Evolutionary conservation across 2,113 vertebrate species (phyloP).

Genomic region (Haplochromis burtoni): DNA sequence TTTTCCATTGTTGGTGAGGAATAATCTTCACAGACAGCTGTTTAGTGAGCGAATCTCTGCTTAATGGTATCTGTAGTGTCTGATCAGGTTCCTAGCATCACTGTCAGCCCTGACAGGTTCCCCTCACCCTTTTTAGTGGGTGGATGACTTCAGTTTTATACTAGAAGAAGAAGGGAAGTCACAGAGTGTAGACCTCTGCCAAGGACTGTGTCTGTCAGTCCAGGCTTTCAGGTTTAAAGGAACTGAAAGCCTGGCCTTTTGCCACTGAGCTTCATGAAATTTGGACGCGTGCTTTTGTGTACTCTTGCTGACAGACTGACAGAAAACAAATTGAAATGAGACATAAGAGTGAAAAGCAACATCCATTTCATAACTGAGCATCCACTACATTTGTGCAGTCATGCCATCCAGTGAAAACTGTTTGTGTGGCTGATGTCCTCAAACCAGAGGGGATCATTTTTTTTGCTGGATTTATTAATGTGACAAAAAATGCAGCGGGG

Average conservation of each 20-base stretch:
- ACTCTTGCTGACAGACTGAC: not conserved
- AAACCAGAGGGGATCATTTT: not conserved
- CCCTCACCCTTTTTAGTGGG: not conserved
- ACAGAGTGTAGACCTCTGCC: not conserved
- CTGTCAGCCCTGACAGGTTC: not conserved
- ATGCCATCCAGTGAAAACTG: not conserved
- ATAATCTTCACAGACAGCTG: not conserved
- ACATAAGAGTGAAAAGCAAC: not conserved
- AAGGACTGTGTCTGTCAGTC: not conserved
- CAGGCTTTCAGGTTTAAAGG: not conserved
- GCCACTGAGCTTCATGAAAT: not conserved
- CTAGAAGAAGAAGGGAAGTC: not conserved
- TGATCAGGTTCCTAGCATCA: not conserved
- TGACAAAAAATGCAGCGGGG: not conserved
- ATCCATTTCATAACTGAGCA: not conserved
- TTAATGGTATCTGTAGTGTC: not conserved
- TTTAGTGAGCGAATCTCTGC: not conserved
- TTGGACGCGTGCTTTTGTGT: rapidly evolving
- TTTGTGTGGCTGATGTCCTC: not conserved
- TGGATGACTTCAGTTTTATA: not conserved
- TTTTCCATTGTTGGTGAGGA: not conserved
- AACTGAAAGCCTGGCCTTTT: not conserved
- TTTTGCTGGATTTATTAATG: not conserved
- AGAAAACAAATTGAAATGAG: not conserved
- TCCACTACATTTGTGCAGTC: not conserved